Evolutionary conservation across 2,888 invertebrate genomes (phyloP).

Genomic region (Oscheius sp.): DNA sequence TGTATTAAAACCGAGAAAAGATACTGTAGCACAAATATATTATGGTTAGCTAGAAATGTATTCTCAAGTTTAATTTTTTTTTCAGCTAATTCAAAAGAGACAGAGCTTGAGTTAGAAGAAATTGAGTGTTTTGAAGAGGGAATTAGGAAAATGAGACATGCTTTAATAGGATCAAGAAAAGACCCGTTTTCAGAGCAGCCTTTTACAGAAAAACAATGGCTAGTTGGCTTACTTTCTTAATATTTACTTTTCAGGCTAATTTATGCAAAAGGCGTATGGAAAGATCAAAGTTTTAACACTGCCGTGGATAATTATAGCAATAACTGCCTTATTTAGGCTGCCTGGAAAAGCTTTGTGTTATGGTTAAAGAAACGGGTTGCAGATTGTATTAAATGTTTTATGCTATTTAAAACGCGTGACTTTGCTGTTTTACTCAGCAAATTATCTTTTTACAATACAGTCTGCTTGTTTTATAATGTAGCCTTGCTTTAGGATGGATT

Average conservation of each 20-base stretch:
- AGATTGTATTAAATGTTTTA: no score
- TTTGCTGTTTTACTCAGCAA: no score
- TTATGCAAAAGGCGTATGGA: constrained; percentile 4
- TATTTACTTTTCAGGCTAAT: neutral
- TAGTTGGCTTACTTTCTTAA: neutral
- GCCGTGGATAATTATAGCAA: neutral
- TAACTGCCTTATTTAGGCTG: no score
- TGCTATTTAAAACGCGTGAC: no score
- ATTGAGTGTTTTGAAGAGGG: constrained; percentile 12
- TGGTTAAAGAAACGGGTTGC: no score
- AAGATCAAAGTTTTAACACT: neutral
- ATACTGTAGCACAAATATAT: constrained; percentile 18
- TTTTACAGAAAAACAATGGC: constrained; percentile 30
- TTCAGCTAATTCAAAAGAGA: neutral
- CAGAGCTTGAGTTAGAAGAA: constrained; percentile 7
- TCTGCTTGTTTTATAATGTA: no score
- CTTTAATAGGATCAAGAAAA: neutral
- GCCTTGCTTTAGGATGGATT: no score
- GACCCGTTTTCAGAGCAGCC: constrained; percentile 22
- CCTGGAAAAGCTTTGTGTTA: no score
- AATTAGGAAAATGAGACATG: constrained; percentile 13
- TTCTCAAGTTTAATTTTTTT: neutral
- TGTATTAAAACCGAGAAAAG: constrained; percentile 36
- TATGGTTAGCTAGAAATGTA: neutral
- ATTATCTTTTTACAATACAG: no score